Evolutionary conservation across 1,140 invertebrate genomes (phyloP).

Genomic region (Drosophila setifemur): DNA sequence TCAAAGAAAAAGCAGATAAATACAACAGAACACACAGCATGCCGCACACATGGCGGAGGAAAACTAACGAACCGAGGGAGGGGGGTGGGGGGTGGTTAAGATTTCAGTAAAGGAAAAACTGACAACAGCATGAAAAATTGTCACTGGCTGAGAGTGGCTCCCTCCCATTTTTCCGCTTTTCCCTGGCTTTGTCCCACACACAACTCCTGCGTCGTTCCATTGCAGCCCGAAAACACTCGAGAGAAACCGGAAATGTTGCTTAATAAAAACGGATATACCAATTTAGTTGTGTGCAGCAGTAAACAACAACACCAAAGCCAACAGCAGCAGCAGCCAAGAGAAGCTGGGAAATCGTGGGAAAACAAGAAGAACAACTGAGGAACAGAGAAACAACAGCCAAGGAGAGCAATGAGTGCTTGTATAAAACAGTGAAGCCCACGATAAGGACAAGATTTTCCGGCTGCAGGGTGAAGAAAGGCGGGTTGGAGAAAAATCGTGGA

Average conservation of each 20-base stretch:
- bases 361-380: slow-evolving; percentile 30
- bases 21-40: slow-evolving; percentile 17
- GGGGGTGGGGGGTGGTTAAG: slow-evolving; percentile 23
- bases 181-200: not conserved
- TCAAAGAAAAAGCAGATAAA: slow-evolving; percentile 46
- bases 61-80: slow-evolving; percentile 66
- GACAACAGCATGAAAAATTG: slow-evolving; percentile 81
- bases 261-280: slow-evolving; percentile 81
- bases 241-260: slow-evolving; percentile 79
- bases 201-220: slow-evolving; percentile 18
- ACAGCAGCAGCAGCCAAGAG: not conserved
- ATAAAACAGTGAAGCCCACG: slow-evolving; percentile 54
- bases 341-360: slow-evolving; percentile 17
- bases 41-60: slow-evolving; percentile 29
- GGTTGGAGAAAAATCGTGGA: slow-evolving; percentile 1
- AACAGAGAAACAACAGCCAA: slow-evolving; percentile 37
- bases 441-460: slow-evolving; percentile 16
- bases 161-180: not conserved
- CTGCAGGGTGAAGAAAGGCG: not conserved
- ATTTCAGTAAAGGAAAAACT: slow-evolving; percentile 56
- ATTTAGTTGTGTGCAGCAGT: slow-evolving; percentile 74
- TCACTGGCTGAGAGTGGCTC: slow-evolving; percentile 66
- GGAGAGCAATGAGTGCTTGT: slow-evolving; percentile 61
- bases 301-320: slow-evolving; percentile 35
- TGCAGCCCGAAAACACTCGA: slow-evolving; percentile 65